Base-by-base conservation (phyloP, 2,113 vertebrate genomes). In the Leucopternis melanops region DNA sequence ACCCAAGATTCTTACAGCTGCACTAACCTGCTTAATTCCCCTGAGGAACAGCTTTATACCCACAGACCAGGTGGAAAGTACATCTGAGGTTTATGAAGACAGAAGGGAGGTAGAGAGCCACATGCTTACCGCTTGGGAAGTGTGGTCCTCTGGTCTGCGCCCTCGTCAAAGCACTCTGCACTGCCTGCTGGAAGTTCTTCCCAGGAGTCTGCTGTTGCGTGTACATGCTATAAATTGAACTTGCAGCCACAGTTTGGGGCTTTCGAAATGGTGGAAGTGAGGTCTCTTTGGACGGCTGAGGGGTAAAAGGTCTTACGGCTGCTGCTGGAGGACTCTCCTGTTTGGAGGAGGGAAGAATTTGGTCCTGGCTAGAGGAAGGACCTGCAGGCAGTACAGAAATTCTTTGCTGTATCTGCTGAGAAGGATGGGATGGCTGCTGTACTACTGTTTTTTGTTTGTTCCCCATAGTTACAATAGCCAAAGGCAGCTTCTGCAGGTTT, bases 221-320 rank as follows among this genome's bases (percentile, higher is more conserved):
- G 84, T 99, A 99, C 99, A 99, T 99, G 95, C 99, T 99, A 84
- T 99, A 99, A 94, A 99, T 99, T 40, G 99, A 99, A 97, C 99
- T 99, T 47, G 99, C 94, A 4, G 99, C 98, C 92, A 99, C 97
- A 1, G 98, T 99, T 88, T 99, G 98, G 17, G 99, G 99, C 81
- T 99, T 99, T 54, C 97, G 98, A 92, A 99, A 96, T 2, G 97
- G 92, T 4, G 98, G 98, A 8, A 97, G 96, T 0, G 96, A 98
- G 36, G 96, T 44, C 8, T 99, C 99, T 97, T 99, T 99, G 72
- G 98, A 98, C 2, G 98, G 98, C 94, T 99, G 99, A 5, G 99
- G 99, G 4, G 99, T 99, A 94, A 99, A 99, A 61, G 99, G 99
- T 59, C 99, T 98, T 42, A 99, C 99, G 0, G 99, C 98, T 42